Evolutionary conservation across 1,140 invertebrate species (phyloP), one percentile per base, ranked within the genome.

Genomic region (Ladona fulva): DNA sequence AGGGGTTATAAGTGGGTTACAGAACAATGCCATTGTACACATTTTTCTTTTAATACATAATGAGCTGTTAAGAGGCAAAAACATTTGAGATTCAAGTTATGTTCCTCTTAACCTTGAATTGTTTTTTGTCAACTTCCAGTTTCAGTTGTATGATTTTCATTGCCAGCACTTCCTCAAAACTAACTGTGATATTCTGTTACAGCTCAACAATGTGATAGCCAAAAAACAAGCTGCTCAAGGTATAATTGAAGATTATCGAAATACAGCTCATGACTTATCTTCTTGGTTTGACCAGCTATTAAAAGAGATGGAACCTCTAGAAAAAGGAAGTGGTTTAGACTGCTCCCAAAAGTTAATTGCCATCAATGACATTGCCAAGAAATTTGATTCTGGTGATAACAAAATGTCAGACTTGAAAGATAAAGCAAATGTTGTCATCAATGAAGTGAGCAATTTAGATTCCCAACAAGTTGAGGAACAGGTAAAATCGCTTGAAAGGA

Each of bases 381-480:
- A 94, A 82, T 93, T 92, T 81, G 90, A 92, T 78, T 87, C 88
- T 74, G 77, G 81, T 24, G 80, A 81, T 74, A 80, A 78, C 25
- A 81, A 79, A 78, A n/a, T 83, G 22, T 80, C 81, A 37, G 80
- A 81, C 29, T 78, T 83, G 19, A 82, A 81, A 76, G 77, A 37
- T 22, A 80, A 80, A 42, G 74, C 24, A 1, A 75, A 42, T 42
- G 19, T 42, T 42, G 92, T 95, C 29, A 92, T 91, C 76, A 91
- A 93, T 78, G 89, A 94, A 44, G 92, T 95, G 0, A 95, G 92
- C 83, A 95, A 93, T 84, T 85, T 95, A 66, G 96, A 97, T 84
- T 92, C 92, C 0, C 94, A 97, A 81, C 94, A 97, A 84, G 91
- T 97, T 24, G 94, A 97, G 83, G 95, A 97, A 83, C 85, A 92